Percentiles rank a stretch among this genome's conserved stretches.
Evolutionary conservation across 2,888 invertebrate genomes (phyloP).

Genomic region (Heliconius cydno): DNA sequence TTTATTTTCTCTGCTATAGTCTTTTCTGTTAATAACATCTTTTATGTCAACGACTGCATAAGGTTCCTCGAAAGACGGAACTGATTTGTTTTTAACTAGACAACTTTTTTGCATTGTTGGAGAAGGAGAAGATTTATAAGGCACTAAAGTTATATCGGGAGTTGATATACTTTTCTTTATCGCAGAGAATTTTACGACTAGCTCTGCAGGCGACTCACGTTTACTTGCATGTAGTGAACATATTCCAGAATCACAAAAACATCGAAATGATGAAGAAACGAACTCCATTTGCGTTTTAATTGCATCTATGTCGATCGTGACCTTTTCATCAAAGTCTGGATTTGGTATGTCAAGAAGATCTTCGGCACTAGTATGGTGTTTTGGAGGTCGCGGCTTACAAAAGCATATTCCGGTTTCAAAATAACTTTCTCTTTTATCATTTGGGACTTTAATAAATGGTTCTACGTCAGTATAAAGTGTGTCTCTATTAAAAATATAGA

Average conservation of each 20-base stretch:
- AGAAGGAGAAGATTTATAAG: slow-evolving; percentile 57
- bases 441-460: slow-evolving; percentile 65
- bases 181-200: slow-evolving; percentile 75
- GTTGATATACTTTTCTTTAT: slow-evolving; percentile 78
- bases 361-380: slow-evolving; percentile 76
- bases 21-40: slow-evolving; percentile 62
- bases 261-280: slow-evolving; percentile 69
- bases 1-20: slow-evolving; percentile 46
- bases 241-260: slow-evolving; percentile 72
- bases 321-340: slow-evolving; percentile 60
- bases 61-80: slow-evolving; percentile 71
- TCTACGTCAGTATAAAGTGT: slow-evolving; percentile 67
- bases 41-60: slow-evolving; percentile 68
- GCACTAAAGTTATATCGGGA: slow-evolving; percentile 72
- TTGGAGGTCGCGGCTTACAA: slow-evolving; percentile 71
- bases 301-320: slow-evolving; percentile 65
- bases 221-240: slow-evolving; percentile 70
- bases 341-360: slow-evolving; percentile 67
- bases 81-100: slow-evolving; percentile 69
- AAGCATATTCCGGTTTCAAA: slow-evolving; percentile 80
- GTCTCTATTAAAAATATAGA: slow-evolving; percentile 77
- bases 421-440: slow-evolving; percentile 66
- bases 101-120: slow-evolving; percentile 59
- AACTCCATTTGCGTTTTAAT: slow-evolving; percentile 64
- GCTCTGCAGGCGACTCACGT: slow-evolving; percentile 61